A percentile compares a stretch with the other conserved stretches of the same genome.
Evolutionary conservation across 53 echinoderm and acorn worm species (phyloP).

Genomic region (Zoroaster sp.): DNA sequence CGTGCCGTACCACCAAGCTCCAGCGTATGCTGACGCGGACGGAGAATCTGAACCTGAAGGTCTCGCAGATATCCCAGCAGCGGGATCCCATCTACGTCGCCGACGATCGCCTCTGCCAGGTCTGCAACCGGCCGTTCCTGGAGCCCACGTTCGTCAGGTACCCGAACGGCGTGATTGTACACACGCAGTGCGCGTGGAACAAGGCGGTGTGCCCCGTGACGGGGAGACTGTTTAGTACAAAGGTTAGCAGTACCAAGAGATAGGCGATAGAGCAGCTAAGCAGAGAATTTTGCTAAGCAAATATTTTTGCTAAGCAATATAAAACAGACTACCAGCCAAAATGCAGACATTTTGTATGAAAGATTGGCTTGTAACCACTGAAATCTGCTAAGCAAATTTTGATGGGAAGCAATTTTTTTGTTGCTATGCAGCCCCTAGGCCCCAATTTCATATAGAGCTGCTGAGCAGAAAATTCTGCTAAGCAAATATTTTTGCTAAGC

Average conservation of each 20-base stretch:
- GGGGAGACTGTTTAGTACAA: constrained; percentile 77
- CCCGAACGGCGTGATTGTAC: constrained; percentile 90
- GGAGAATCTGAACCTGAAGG: constrained; percentile 86
- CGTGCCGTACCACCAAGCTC: constrained; percentile 71
- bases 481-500: no score
- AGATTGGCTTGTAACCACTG: no score
- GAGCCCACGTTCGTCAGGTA: constrained; percentile 89
- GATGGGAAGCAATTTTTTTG: no score
- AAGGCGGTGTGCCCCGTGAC: constrained; percentile 92
- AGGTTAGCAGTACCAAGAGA: background rate
- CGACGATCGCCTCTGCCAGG: constrained; percentile 78
- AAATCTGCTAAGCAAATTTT: no score
- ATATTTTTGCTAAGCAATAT: no score
- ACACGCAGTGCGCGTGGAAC: constrained; percentile 92
- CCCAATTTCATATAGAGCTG: no score
- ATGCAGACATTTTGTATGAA: no score
- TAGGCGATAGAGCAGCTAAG: no score
- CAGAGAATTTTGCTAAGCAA: no score
- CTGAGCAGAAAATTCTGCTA: no score
- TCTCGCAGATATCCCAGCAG: constrained; percentile 38
- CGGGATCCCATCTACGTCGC: constrained; percentile 65
- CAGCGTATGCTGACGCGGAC: constrained; percentile 79
- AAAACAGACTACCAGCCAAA: no score
- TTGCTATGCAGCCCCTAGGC: no score
- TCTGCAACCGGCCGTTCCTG: constrained; percentile 72